Conservation (phyloP, 2,113 vertebrate genomes). For the Spheniscus mendiculus region DNA sequence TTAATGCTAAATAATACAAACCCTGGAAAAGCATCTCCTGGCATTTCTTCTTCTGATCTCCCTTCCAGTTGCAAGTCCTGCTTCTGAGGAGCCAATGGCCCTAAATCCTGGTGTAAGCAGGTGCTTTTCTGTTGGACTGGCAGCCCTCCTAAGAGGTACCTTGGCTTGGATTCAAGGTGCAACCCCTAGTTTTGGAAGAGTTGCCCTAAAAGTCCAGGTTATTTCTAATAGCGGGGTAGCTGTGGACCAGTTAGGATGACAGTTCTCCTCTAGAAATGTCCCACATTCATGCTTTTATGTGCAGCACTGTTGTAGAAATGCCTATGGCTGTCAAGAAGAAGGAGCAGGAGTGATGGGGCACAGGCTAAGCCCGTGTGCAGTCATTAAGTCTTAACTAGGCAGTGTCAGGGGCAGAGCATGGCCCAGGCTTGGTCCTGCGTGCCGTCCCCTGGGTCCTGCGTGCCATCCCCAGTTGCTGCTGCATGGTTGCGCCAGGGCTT, state of each 20-base stretch:
- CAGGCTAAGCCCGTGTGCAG: neutral
- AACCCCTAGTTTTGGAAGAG: neutral
- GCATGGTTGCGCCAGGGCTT: neutral
- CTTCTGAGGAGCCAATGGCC: neutral
- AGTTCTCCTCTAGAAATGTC: neutral
- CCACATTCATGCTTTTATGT: neutral
- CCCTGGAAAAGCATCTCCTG: neutral
- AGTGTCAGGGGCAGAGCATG: neutral
- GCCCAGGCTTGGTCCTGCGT: neutral
- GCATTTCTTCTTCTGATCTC: neutral
- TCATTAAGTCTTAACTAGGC: neutral
- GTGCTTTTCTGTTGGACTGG: neutral
- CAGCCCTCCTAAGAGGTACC: neutral
- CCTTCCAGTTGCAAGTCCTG: neutral
- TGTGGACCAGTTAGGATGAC: neutral
- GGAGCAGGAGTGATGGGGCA: neutral
- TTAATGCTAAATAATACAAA: neutral
- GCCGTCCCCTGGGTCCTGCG: neutral
- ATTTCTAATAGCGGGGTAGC: neutral
- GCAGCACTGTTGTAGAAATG: neutral
- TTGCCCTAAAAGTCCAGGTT: neutral
- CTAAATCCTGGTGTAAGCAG: neutral
- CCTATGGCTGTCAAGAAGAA: neutral
- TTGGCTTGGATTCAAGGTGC: neutral
- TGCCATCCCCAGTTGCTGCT: neutral